Percentiles rank a stretch among this genome's conserved stretches.
These are phyloP conservation scores for Tigriopus californicus DNA, from an alignment of 2,888 invertebrate genomes.

Conservation along the genomic window DNA sequence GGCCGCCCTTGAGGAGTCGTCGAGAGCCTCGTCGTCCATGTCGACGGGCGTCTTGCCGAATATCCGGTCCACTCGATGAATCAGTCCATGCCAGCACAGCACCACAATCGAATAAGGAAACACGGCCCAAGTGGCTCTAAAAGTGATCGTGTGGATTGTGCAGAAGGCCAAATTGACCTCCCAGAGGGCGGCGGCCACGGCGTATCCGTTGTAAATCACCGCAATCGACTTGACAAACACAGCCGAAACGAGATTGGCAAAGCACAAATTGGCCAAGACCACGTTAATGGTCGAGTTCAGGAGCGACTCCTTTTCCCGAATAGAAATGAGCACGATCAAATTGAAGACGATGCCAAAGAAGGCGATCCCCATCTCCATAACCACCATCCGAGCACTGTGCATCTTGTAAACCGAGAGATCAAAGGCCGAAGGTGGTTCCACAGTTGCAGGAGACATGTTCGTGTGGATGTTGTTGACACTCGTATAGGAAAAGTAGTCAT, in stretches of 20 bases:
- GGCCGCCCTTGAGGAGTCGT: too few species aligned
- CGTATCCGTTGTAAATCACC: slow-evolving; percentile 11
- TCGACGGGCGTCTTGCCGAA: background rate
- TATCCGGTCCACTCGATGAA: slow-evolving; percentile 1
- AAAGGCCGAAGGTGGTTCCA: too few species aligned
- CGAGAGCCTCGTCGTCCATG: too few species aligned
- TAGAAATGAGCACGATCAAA: slow-evolving; percentile 7
- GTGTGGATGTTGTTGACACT: too few species aligned
- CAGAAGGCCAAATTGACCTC: slow-evolving; percentile 13
- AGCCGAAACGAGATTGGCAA: slow-evolving; percentile 5
- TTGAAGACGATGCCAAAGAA: slow-evolving; percentile 3
- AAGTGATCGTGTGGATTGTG: slow-evolving; percentile 6
- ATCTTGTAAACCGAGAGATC: too few species aligned
- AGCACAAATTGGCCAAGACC: slow-evolving; percentile 10
- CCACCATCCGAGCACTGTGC: background rate
- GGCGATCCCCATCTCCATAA: background rate
- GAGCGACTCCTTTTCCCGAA: slow-evolving; percentile 4
- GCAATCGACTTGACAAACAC: slow-evolving; percentile 13
- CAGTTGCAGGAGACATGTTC: too few species aligned
- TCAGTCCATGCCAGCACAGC: slow-evolving; percentile 5
- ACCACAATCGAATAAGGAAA: slow-evolving; percentile 6
- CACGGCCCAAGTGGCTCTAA: slow-evolving; percentile 11
- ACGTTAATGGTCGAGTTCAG: slow-evolving; percentile 8
- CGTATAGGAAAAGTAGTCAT: too few species aligned
- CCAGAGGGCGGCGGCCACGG: slow-evolving; percentile 1